Conservation (phyloP, 2,888 invertebrate species). For the Synanthedon myopaeformis region DNA sequence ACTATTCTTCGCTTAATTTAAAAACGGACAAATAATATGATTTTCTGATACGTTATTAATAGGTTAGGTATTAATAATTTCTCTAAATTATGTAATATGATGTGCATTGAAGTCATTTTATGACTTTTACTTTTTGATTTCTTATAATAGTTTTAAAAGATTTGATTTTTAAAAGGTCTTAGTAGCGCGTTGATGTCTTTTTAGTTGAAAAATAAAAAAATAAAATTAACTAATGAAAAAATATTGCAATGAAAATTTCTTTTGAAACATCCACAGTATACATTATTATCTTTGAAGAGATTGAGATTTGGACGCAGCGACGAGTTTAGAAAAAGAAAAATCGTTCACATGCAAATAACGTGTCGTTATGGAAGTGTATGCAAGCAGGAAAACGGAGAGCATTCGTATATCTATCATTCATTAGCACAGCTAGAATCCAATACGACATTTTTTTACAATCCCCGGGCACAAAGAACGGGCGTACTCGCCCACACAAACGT, state of each 20-base stretch:
- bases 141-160: too few relatives aligned
- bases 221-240: constrained; percentile 2
- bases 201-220: background rate
- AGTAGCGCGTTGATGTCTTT: constrained; percentile 2
- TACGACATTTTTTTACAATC: constrained; percentile 69
- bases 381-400: constrained; percentile 14
- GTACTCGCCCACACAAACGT: constrained; percentile 44
- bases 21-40: too few relatives aligned
- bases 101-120: too few relatives aligned
- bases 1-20: too few relatives aligned
- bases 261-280: constrained; percentile 3
- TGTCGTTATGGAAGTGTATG: constrained; percentile 19
- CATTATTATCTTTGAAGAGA: background rate
- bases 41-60: too few relatives aligned
- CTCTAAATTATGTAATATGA: too few relatives aligned
- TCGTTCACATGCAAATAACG: constrained; percentile 21
- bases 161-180: background rate
- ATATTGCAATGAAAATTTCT: constrained; percentile 6
- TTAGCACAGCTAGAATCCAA: constrained; percentile 68
- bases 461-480: constrained; percentile 65
- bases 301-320: background rate
- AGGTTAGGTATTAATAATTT: too few relatives aligned
- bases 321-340: constrained; percentile 9
- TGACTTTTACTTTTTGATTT: too few relatives aligned
- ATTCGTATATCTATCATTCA: constrained; percentile 62